Evolutionary conservation across 1,140 invertebrate species (phyloP).

Genomic region (Tenebrio molitor): DNA sequence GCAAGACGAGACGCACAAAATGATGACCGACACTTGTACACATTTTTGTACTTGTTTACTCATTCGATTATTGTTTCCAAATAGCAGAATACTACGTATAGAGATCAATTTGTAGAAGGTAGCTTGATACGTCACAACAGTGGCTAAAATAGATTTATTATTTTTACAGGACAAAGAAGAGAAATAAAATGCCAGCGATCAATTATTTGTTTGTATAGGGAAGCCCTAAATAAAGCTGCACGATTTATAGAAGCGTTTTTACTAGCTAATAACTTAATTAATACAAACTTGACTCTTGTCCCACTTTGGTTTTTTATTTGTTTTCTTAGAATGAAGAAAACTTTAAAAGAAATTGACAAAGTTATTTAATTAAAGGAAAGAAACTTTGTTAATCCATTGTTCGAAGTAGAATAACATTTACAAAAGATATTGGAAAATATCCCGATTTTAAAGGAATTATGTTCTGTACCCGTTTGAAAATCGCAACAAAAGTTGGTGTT

Average conservation of each 20-base stretch:
- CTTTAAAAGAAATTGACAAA: constrained; percentile 45
- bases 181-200: constrained; percentile 14
- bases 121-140: constrained; percentile 13
- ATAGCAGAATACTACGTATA: constrained; percentile 6
- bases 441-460: constrained; percentile 33
- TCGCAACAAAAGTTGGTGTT: constrained; percentile 2
- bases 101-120: constrained; percentile 29
- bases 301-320: constrained; percentile 42
- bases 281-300: constrained; percentile 42
- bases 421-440: constrained; percentile 30
- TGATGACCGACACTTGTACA: background rate
- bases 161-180: background rate
- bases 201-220: constrained; percentile 29
- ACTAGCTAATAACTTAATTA: constrained; percentile 45
- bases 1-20: too few relatives aligned
- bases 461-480: constrained; percentile 9
- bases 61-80: constrained; percentile 12
- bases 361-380: constrained; percentile 45
- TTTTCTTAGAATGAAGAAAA: constrained; percentile 33
- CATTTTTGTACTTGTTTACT: constrained; percentile 2
- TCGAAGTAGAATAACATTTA: constrained; percentile 32
- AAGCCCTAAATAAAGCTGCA: constrained; percentile 8
- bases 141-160: constrained; percentile 29
- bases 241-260: constrained; percentile 40
- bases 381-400: constrained; percentile 39